Evolutionary conservation across 2,797 vertebrate genomes (phyloP).

Genomic region (Petrocephalus schoutedeni): DNA sequence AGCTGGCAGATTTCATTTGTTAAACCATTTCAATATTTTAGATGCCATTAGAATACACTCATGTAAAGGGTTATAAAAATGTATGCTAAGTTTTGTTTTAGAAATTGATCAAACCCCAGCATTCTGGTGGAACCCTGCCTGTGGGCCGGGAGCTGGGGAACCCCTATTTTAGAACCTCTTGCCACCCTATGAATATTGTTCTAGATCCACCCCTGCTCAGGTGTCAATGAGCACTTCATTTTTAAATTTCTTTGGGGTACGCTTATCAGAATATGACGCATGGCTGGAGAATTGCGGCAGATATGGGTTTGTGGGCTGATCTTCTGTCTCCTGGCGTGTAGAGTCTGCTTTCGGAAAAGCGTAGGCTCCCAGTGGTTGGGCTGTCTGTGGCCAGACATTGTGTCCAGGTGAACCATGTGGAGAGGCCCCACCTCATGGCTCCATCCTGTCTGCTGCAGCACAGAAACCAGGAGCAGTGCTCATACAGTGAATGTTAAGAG

Average conservation of each 20-base stretch:
- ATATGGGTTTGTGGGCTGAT: not conserved
- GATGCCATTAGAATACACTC: too few relatives aligned
- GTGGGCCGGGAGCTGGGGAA: not conserved
- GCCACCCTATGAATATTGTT: too few relatives aligned
- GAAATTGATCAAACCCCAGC: too few relatives aligned
- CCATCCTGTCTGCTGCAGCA: not conserved
- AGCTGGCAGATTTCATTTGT: too few relatives aligned
- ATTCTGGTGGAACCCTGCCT: too few relatives aligned
- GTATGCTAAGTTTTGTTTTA: too few relatives aligned
- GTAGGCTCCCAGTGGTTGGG: not conserved
- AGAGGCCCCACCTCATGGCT: not conserved
- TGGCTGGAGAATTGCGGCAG: not conserved
- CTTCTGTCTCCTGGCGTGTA: not conserved
- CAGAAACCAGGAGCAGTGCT: not conserved
- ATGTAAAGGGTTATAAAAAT: too few relatives aligned
- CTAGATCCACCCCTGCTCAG: not conserved
- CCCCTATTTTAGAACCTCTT: not conserved
- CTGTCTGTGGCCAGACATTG: not conserved
- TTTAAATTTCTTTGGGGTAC: not conserved
- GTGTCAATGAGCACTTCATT: not conserved
- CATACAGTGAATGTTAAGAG: not conserved
- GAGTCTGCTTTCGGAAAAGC: not conserved
- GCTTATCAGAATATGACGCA: not conserved
- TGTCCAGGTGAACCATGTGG: not conserved
- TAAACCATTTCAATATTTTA: too few relatives aligned